These are phyloP conservation scores for Spizella passerina DNA, from an alignment of 2,797 vertebrate genomes.

Conservation along the genomic window DNA sequence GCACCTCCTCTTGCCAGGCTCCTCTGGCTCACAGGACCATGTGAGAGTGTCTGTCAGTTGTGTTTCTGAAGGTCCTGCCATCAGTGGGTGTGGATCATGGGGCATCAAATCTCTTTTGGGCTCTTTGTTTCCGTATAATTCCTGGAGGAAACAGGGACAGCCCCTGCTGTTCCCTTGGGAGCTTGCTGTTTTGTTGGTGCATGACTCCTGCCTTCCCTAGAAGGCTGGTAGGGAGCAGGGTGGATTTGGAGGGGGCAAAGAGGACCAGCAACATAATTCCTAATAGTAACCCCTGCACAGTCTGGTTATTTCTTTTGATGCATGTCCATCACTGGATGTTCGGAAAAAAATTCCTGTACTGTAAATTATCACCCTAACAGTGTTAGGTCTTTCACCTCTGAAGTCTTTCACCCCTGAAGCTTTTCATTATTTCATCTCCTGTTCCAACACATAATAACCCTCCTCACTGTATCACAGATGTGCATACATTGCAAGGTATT, in stretches of 20 bases:
- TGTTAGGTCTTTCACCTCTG: not conserved
- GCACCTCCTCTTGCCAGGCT: not conserved
- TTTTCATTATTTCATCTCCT: not conserved
- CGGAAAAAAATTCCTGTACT: not conserved
- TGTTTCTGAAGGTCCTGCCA: not conserved
- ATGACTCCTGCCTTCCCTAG: not conserved
- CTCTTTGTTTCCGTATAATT: not conserved
- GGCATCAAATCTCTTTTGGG: not conserved
- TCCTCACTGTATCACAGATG: not conserved
- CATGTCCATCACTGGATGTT: accelerated
- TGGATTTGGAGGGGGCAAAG: not conserved
- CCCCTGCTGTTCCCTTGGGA: not conserved
- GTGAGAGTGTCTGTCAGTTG: accelerated
- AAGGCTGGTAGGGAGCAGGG: not conserved
- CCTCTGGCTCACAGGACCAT: accelerated
- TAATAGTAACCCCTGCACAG: not conserved
- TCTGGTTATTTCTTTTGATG: not conserved
- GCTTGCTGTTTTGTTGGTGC: not conserved
- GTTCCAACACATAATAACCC: not conserved
- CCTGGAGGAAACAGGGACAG: not conserved
- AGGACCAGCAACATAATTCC: not conserved
- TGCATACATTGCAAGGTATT: not conserved
- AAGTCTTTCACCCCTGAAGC: not conserved
- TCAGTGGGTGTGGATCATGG: accelerated
- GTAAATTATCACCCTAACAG: not conserved